Conservation (phyloP, 2,888 invertebrate species). For the Epinotia nisella region DNA sequence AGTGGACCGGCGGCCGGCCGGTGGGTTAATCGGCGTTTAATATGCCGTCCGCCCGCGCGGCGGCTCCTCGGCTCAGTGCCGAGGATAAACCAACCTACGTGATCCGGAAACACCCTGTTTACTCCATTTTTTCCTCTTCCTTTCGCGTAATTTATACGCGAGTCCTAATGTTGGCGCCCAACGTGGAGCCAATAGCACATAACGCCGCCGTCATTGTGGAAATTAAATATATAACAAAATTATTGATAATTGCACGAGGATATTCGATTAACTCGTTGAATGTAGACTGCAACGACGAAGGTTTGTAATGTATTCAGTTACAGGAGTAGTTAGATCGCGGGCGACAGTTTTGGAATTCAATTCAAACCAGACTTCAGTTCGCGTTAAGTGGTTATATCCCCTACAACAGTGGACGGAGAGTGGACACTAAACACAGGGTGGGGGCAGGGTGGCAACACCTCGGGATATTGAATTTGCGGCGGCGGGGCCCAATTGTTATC, state of each 20-base stretch:
- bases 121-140: conserved; percentile 52
- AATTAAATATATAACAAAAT: conserved; percentile 2
- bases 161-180: conserved; percentile 46
- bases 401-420: conserved; percentile 68
- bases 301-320: conserved; percentile 51
- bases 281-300: conserved; percentile 22
- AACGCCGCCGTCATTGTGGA: not conserved
- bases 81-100: conserved; percentile 64
- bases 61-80: conserved; percentile 54
- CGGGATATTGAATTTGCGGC: conserved; percentile 83
- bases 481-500: conserved; percentile 81
- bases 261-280: conserved; percentile 16
- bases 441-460: conserved; percentile 66
- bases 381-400: conserved; percentile 83
- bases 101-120: conserved; percentile 55
- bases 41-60: conserved; percentile 71
- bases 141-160: conserved; percentile 49
- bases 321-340: conserved; percentile 60
- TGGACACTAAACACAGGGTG: conserved; percentile 75
- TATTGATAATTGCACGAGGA: conserved; percentile 4
- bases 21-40: conserved; percentile 84
- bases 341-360: conserved; percentile 73
- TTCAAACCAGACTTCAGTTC: conserved; percentile 78
- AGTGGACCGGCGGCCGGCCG: conserved; percentile 70
- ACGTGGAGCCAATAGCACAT: conserved; percentile 39